Base-by-base conservation (phyloP, 2,888 invertebrate species). In the Drosophila atripex region DNA sequence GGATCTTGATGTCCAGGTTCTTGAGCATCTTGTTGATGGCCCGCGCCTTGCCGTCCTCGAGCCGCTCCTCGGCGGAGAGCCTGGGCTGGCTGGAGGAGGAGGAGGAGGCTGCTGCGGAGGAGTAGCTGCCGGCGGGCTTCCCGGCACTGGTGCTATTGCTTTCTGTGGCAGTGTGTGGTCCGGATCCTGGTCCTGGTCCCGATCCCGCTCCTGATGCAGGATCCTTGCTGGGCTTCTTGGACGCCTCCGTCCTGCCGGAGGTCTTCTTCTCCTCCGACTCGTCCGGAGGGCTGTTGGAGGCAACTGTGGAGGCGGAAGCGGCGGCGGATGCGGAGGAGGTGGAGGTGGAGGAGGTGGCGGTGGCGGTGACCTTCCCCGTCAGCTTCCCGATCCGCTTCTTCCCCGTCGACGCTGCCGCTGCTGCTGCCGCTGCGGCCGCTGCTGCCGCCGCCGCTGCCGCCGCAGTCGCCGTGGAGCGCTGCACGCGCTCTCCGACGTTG, bases 1-100 rank as follows among this genome's bases (percentile, higher is more conserved):
- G 90, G 23, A 91, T 91, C 87, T 91, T 89, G 35, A 91, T 91
- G 73, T 91, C 91, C 57, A 91, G 85, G 71, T 80, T 91, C 71
- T 91, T 91, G 0, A 91, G 83, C 90, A 91, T 91, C 83, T 91
- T 91, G 66, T 89, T 91, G 4, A 91, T 90, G 23, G 91, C 91
- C 23, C 90, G 89, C 21, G 89, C 85, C 71, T 91, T 91, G 32
- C 89, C 91, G 79, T 91, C 90, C 53, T 90, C 90, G 38, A 76
- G 80, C 1, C 78, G 76, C 30, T 78, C 86, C 46, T 85, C 83
- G 0, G 78, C 59, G 12, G 84, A 72, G 8, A 78, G 49, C 11
- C 82, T 85, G 1, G 47, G 9, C 23, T 18, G 14, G 11, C n/a
- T 35, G 46, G 41, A 14, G 3, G 51, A 16, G 18, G 32, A 49